These are phyloP conservation scores for Sepiola atlantica DNA, from an alignment of 2,888 invertebrate species.

Conservation along the genomic window DNA sequence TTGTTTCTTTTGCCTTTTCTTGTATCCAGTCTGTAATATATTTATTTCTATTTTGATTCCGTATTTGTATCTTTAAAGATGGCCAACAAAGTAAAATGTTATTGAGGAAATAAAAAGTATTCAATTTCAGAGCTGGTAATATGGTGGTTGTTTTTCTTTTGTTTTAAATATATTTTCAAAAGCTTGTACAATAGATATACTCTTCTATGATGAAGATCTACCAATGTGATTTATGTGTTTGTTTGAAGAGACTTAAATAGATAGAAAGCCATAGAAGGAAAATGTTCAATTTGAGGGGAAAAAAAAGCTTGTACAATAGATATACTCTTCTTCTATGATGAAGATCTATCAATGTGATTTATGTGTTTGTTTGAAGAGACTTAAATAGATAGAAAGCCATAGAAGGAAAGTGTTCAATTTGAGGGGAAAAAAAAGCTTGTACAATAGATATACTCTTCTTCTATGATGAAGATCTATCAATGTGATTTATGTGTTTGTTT, in stretches of 20 bases:
- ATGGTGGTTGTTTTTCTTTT: neutral
- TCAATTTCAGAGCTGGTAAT: neutral
- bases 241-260: neutral
- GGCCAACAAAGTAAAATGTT: neutral
- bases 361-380: neutral
- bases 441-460: neutral
- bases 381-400: neutral
- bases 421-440: neutral
- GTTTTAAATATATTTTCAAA: neutral
- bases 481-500: neutral
- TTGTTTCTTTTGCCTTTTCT: neutral
- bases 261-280: neutral
- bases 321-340: neutral
- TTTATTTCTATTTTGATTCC: neutral
- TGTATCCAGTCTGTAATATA: neutral
- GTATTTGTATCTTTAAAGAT: neutral
- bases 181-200: neutral
- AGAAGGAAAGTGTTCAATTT: neutral
- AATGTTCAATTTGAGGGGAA: neutral
- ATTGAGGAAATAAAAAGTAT: neutral
- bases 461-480: neutral
- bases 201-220: neutral
- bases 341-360: neutral
- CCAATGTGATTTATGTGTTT: neutral
- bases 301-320: neutral